Evolutionary conservation across 2,888 invertebrate genomes (phyloP).

Genomic region (Drosophila prostipennis): DNA sequence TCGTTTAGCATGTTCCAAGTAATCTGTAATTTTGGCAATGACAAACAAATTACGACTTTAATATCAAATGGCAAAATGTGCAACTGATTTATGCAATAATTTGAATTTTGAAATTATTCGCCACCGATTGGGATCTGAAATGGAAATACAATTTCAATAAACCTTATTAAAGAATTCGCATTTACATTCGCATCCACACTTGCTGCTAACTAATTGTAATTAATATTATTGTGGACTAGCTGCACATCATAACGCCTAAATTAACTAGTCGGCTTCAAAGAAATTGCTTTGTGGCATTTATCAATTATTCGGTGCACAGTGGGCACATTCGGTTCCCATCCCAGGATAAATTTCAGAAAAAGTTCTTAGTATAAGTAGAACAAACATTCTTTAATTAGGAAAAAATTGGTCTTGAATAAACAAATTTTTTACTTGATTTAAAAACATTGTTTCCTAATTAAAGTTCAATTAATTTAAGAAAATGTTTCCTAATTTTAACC

Average conservation of each 20-base stretch:
- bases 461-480: no score
- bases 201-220: constrained; percentile 4
- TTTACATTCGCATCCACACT: constrained; percentile 4
- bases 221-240: constrained; percentile 10
- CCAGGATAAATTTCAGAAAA: no score
- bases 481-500: no score
- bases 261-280: background rate
- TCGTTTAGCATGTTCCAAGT: background rate
- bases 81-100: constrained; percentile 34
- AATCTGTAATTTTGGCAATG: constrained; percentile 26
- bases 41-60: constrained; percentile 18
- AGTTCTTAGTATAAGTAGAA: no score
- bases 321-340: background rate
- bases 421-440: no score
- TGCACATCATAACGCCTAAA: constrained; percentile 6
- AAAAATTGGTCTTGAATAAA: no score
- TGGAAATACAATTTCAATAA: constrained; percentile 22
- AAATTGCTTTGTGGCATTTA: constrained; percentile 5
- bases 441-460: no score
- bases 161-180: constrained; percentile 12
- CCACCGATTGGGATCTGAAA: constrained; percentile 16
- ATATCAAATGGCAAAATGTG: constrained; percentile 19
- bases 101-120: background rate
- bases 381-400: no score
- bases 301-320: constrained; percentile 1